A percentile compares a stretch with the other conserved stretches of the same genome.
Conservation (phyloP, 2,888 invertebrate species). For the Chironomus riparius region DNA sequence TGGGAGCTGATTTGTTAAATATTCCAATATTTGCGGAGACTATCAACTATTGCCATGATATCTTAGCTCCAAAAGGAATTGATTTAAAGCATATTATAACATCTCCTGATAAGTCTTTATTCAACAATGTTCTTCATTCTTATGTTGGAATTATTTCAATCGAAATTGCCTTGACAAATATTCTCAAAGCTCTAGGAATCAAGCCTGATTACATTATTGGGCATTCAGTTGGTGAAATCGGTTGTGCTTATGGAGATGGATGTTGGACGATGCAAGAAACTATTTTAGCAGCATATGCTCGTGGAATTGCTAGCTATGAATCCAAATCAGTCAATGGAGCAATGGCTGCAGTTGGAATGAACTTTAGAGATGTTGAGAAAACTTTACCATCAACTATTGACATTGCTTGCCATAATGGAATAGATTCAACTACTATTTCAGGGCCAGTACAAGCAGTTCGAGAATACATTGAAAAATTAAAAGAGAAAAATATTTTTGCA, state of each 20-base stretch:
- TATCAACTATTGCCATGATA: conserved; percentile 48
- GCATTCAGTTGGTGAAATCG: conserved; percentile 83
- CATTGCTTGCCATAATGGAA: conserved; percentile 44
- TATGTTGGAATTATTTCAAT: conserved; percentile 58
- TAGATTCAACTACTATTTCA: conserved; percentile 62
- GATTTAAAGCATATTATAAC: conserved; percentile 52
- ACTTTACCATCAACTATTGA: conserved; percentile 4
- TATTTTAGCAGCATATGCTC: conserved; percentile 67
- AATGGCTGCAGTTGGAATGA: conserved; percentile 74
- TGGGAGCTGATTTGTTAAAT: conserved; percentile 65
- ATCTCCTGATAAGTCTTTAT: conserved; percentile 47
- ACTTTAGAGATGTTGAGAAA: conserved; percentile 56
- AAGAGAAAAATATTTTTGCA: conserved; percentile 66
- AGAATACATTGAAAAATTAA: conserved; percentile 55
- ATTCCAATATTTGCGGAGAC: conserved; percentile 60
- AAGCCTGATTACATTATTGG: conserved; percentile 60
- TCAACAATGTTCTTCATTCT: conserved; percentile 51
- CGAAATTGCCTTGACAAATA: conserved; percentile 49
- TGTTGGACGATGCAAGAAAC: conserved; percentile 74
- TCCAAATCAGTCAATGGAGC: conserved; percentile 57
- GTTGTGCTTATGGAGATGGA: conserved; percentile 85
- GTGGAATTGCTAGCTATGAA: conserved; percentile 60
- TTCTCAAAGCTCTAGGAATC: conserved; percentile 48
- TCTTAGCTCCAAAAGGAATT: conserved; percentile 49
- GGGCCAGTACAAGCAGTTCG: conserved; percentile 65